phyloP scores from a whole-genome alignment of 2,888 invertebrate species.

The Fragum sueziense region DNA sequence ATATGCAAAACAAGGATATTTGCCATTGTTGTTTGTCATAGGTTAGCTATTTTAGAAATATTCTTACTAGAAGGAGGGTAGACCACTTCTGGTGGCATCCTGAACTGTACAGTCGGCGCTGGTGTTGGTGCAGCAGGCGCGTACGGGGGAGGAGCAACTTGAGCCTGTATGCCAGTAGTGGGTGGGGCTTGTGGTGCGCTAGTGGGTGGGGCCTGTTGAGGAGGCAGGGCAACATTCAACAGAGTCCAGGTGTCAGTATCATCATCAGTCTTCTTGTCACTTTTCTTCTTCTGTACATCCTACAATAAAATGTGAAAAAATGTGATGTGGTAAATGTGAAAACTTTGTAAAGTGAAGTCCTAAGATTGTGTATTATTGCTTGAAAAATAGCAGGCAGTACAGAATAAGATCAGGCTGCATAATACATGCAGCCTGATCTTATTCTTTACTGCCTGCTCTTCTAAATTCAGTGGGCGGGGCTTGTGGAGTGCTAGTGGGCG shows the following conservation, averaged over 20 bases:
- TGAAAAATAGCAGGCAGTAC: neutral
- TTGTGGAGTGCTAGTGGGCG: conserved; percentile 18
- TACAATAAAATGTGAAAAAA: too few species aligned
- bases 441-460: neutral
- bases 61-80: conserved; percentile 63
- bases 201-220: conserved; percentile 8
- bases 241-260: conserved; percentile 45
- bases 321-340: too few species aligned
- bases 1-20: too few species aligned
- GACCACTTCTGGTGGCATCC: conserved; percentile 49
- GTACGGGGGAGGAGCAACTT: neutral
- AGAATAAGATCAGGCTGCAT: neutral
- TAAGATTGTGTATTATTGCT: neutral
- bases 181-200: conserved; percentile 7
- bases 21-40: too few species aligned
- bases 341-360: neutral
- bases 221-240: conserved; percentile 9
- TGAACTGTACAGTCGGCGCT: conserved; percentile 32
- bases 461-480: neutral
- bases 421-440: neutral
- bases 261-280: neutral
- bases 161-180: neutral
- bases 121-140: conserved; percentile 7
- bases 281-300: conserved; percentile 32
- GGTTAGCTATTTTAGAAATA: too few species aligned